Base-by-base conservation (phyloP, 2,113 vertebrate species). In the Bos indicus region DNA sequence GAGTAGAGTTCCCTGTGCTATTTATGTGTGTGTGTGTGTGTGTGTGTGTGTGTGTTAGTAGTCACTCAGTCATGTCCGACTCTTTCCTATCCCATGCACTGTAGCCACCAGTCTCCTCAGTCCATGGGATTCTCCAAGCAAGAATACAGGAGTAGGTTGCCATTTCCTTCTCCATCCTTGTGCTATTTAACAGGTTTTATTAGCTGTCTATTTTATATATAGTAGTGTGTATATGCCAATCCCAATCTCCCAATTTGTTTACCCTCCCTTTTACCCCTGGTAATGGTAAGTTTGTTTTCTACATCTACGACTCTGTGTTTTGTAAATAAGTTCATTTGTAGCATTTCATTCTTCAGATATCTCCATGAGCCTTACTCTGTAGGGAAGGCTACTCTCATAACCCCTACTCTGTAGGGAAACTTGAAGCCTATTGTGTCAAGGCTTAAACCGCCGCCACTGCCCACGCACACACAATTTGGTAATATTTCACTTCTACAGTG, bases 341-440 rank as follows among this genome's bases (percentile, higher is more conserved):
- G 6, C 71, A 26, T 95, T 90, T 94, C 48, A 67, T 88, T 88
- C 54, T 33, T 81, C 14, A 94, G 90, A 67, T 46, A 36, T 56
- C 54, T 88, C n/a, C 57, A 56, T 57, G 52, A 95, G 19, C 28
- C 71, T 71, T 81, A 26, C 36, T 80, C 36, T 93, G 21, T 7
- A 52, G 30, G 62, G 23, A 97, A 96, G 59, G 28, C 59, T 62
- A 62, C 59, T 62, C 28, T 30, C 59, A 6, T 82, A 40, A 64
- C 16, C 9, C 23, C 26, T 33, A 21, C 43, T 80, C 43, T 93
- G 17, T 7, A 71, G n/a, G 62, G 23, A 97, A 96, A 86, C 33
- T 59, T 60, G 40, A 46, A 82, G 36, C 12, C 48, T 21, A 1
- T 48, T 52, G 33, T 3, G 54, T 17, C 48, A 12, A 83, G 10